Percentiles rank a stretch among this genome's conserved stretches.
These are phyloP conservation scores for Drosophila lacicola DNA, from an alignment of 2,888 invertebrate species.

Conservation along the genomic window DNA sequence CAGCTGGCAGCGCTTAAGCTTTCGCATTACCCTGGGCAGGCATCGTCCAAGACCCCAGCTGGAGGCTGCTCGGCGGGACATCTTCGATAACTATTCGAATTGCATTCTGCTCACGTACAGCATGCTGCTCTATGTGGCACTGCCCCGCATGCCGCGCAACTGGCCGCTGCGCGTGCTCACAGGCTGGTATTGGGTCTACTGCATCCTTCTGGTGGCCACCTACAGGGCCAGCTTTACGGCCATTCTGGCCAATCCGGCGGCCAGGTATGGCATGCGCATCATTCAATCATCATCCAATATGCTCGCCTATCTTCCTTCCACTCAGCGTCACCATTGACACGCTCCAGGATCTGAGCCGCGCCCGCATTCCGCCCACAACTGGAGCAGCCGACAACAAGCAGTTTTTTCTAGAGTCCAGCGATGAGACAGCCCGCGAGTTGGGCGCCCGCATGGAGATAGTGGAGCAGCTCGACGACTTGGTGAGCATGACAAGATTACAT, in stretches of 20 bases:
- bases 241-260: constrained; percentile 91
- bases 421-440: constrained; percentile 88
- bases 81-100: constrained; percentile 90
- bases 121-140: constrained; percentile 91
- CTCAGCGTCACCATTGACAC: constrained; percentile 92
- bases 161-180: constrained; percentile 93
- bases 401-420: constrained; percentile 90
- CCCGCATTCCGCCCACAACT: constrained; percentile 89
- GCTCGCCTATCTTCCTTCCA: constrained; percentile 7
- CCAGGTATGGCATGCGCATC: constrained; percentile 85
- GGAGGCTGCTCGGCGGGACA: constrained; percentile 82
- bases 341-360: constrained; percentile 88
- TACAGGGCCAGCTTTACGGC: constrained; percentile 95
- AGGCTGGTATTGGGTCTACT: constrained; percentile 95
- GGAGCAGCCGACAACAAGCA: constrained; percentile 90
- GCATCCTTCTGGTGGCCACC: constrained; percentile 91
- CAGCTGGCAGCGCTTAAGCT: constrained; percentile 60
- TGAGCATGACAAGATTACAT: constrained; percentile 75
- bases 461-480: constrained; percentile 88
- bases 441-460: constrained; percentile 89
- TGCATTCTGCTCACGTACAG: constrained; percentile 92
- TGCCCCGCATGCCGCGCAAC: constrained; percentile 91
- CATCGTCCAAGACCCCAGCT: constrained; percentile 14
- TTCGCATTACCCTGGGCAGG: constrained; percentile 73
- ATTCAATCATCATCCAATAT: no score